Percentiles rank a stretch among this genome's conserved stretches.
These are phyloP conservation scores for Drosophila suzukii DNA, from an alignment of 1,140 invertebrate species.

Conservation along the genomic window DNA sequence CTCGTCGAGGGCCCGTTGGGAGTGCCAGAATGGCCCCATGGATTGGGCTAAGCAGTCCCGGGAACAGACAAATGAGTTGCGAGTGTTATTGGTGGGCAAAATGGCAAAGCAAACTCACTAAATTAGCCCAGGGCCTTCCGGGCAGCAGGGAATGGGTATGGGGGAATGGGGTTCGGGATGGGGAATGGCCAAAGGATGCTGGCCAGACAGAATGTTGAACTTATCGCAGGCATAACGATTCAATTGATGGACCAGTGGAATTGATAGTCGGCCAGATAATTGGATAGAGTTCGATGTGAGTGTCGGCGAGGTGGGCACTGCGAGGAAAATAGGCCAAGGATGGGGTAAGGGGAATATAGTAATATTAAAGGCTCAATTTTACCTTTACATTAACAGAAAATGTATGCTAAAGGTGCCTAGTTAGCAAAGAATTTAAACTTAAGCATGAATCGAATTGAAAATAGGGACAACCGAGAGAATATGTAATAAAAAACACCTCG, in stretches of 20 bases:
- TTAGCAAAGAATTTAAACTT: no score
- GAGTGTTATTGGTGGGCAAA: conserved; percentile 50
- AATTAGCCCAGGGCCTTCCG: conserved; percentile 51
- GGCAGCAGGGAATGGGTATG: not conserved
- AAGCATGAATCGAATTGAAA: no score
- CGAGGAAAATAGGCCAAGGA: not conserved
- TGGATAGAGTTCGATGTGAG: conserved; percentile 31
- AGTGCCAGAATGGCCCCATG: conserved; percentile 5
- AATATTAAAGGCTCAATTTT: not conserved
- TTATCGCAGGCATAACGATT: conserved; percentile 57
- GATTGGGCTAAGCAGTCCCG: conserved; percentile 44
- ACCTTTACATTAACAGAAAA: not conserved
- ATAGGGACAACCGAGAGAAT: not conserved
- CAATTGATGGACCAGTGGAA: conserved; percentile 46
- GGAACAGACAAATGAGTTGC: conserved; percentile 53
- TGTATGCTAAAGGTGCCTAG: no score
- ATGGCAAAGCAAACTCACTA: conserved; percentile 55
- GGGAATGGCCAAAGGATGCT: conserved; percentile 25
- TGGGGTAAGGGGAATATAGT: not conserved
- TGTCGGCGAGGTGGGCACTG: conserved; percentile 1
- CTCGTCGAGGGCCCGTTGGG: conserved; percentile 45
- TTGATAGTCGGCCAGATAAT: conserved; percentile 39
- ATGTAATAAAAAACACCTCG: not conserved
- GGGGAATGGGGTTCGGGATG: not conserved
- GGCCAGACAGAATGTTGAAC: conserved; percentile 46